Base-by-base conservation (phyloP, 2,797 vertebrate genomes). In the Brachymystax lenok region DNA sequence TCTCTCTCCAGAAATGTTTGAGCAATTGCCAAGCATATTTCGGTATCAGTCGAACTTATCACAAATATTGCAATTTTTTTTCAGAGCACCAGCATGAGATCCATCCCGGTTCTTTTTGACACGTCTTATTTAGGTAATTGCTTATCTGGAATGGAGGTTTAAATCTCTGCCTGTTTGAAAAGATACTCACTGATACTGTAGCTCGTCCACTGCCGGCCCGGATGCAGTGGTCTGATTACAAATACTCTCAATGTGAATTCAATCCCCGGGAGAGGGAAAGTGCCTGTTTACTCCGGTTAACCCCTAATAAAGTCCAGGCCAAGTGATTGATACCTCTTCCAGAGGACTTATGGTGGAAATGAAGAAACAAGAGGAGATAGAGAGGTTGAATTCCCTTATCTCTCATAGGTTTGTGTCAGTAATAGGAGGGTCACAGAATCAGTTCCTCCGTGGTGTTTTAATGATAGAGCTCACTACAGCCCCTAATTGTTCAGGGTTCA, bases 211-310 rank as follows among this genome's bases (percentile, higher is more conserved):
- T 21, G 56, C 19, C 73, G 2, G 10, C 40, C 40, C 77, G 17
- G 84, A 87, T 83, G 74, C 76, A 75, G 63, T 78, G n/a, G 1
- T 56, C 78, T 83, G 85, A 89, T 85, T 89, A 63, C 87, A 75
- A 78, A 72, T 63, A 28, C 73, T 51, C 56, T 75, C n/a, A 21
- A 54, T 19, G 50, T 71, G 61, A 33, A 77, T 78, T 79, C 64
- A 61, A 68, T 80, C 80, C 64, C 54, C 4, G 52, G 74, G 70
- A 74, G 64, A 77, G 40, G 40, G 46, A 56, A 82, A 76, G 77
- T 81, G 79, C 13, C 79, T 76, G 80, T 85, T 83, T 78, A 40
- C 51, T 80, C 77, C 84, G 69, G 83, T 91, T 88, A 90, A 89
- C 83, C 87, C 69, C 64, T 83, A 83, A 88, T 89, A 78, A 84